Base-by-base conservation (phyloP, 2,888 invertebrate species). In the Terebella lapidaria region DNA sequence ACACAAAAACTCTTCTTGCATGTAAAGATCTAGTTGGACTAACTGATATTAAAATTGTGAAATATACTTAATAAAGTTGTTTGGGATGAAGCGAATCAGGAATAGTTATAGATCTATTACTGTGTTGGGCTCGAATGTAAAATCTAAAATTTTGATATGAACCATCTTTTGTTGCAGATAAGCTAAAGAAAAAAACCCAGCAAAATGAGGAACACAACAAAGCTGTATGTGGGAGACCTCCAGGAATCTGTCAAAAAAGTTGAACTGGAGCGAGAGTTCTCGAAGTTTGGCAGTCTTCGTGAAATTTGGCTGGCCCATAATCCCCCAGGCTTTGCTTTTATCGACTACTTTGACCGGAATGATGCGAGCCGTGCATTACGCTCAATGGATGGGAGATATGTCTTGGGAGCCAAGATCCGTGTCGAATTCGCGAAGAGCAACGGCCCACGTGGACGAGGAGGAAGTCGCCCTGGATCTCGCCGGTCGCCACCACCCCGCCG, bases 241-340 rank as follows among this genome's bases (percentile, higher is more conserved):
- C 20, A n/a, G 15, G 59, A 58, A 20, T 25, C 4, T 20, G 54
- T 54, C 3, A 56, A 25, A 5, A 58, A 59, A 20, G 35, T 22
- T 10, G 57, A 60, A 10, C 20, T 60, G 57, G 57, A 60, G 46
- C 28, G 25, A 24, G 52, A 54, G 28, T 60, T 60, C 42, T 5
- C 15, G 15, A 3, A 29, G 4, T 52, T 58, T 27, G 60, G 60
- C 26, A 22, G 35, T 4, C 22, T 60, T 3, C 22, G 22, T 5
- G 57, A 60, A 18, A 52, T 60, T 18, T 60, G 60, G 60, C 25
- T 60, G 2, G 60, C 60, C 3, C 57, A 45, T n/a, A 58, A 58
- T 45, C 60, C 60, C 4, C 60, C 60, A n/a, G 60, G 60, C 24
- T 60, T 60, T 52, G 60, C 60, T 3, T 60, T 60, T 27, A 25